Evolutionary conservation across 2,797 vertebrate species (phyloP), one percentile per base, ranked within the genome.

Genomic region (Hafferia zeledoni): DNA sequence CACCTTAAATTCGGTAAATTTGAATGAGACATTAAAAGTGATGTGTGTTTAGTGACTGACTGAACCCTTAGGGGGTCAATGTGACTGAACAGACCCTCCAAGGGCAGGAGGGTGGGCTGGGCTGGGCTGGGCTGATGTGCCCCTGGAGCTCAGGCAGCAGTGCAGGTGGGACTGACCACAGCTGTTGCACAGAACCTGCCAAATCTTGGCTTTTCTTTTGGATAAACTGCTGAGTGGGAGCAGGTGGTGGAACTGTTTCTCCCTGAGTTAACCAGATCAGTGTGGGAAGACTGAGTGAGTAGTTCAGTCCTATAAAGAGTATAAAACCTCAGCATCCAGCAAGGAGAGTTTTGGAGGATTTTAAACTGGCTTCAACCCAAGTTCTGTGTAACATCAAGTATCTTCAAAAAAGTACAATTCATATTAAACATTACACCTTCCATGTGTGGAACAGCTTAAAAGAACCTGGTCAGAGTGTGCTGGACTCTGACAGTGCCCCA

Each of bases 231-330:
- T 46, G 53, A 71, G 15, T 55, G 35, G 13, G 55, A 71, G n/a
- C 13, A 33, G 43, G 28, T 33, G 49, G 17, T 53, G 25, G 0
- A 13, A 22, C 17, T 44, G 5, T 1, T 39, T 9, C 43, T 65
- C n/a, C 13, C 25, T 6, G 47, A 39, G 35, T 8, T 61, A 37
- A 17, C 25, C 69, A 80, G 15, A 22, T 3, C 46, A 12, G 49
- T 0, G 0, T 12, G 16, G 63, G 11, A 11, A 59, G 13, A 33
- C 19, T 0, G 15, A 35, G 4, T 2, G 3, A 41, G 10, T 5
- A 31, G n/a, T 5, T 63, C 25, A 44, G 47, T 25, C 14, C 35
- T 24, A 37, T 10, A 18, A 0, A 30, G 22, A 16, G 16, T 4
- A 24, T 8, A n/a, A 84, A 77, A 83, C 3, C 17, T 78, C 1